Conservation (phyloP, 2,888 invertebrate genomes). For the Timema cristinae region DNA sequence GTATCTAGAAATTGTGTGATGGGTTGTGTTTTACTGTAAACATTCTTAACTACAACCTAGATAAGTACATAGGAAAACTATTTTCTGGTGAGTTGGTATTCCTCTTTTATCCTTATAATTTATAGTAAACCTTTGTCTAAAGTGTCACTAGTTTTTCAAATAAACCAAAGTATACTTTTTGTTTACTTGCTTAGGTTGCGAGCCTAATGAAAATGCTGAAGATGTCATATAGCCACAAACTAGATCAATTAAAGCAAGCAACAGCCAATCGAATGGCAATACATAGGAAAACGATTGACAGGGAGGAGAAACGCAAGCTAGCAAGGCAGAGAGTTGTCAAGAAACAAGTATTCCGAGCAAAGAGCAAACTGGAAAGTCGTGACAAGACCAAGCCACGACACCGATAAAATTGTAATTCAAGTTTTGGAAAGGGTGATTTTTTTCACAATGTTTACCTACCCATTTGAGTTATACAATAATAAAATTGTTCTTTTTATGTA, state of each 20-base stretch:
- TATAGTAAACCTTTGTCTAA: not conserved
- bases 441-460: too few species aligned
- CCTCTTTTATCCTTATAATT: not conserved
- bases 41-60: too few species aligned
- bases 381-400: too few species aligned
- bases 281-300: conserved; percentile 55
- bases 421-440: too few species aligned
- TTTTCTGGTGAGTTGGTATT: not conserved
- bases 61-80: too few species aligned
- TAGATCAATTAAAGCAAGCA: conserved; percentile 61
- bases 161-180: conserved; percentile 23
- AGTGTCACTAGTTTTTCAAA: not conserved
- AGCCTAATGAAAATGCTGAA: conserved; percentile 81
- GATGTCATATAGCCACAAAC: conserved; percentile 69
- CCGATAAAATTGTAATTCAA: too few species aligned
- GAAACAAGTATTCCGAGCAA: conserved; percentile 72
- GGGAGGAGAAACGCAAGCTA: conserved; percentile 62
- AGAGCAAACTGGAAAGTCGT: conserved; percentile 55
- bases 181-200: conserved; percentile 50
- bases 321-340: conserved; percentile 73
- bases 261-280: conserved; percentile 51
- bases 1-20: too few species aligned
- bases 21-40: too few species aligned
- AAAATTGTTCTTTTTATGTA: too few species aligned
- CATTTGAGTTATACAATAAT: too few species aligned